phyloP scores from a whole-genome alignment of 1,140 invertebrate species.

The Drosophila parvula region DNA sequence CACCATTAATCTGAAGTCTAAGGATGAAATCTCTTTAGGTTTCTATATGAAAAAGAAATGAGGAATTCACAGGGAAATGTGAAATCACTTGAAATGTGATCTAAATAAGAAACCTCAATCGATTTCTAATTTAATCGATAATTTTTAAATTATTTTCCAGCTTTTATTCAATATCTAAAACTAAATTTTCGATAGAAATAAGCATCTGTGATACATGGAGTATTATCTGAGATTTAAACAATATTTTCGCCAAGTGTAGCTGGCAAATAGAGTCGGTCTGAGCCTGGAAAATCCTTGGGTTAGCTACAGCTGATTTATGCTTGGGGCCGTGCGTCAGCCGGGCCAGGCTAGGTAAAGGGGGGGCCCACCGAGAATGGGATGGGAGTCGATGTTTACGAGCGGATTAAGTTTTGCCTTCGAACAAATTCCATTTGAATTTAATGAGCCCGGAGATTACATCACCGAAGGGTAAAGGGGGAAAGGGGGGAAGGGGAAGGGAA shows the following conservation, averaged over 20 bases:
- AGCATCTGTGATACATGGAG: no score
- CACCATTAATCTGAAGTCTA: no score
- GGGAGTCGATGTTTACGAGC: slow-evolving; percentile 46
- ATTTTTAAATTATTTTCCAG: no score
- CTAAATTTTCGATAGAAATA: no score
- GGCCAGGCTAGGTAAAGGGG: slow-evolving; percentile 12
- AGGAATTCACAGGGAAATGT: no score
- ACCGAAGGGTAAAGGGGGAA: slow-evolving; percentile 10
- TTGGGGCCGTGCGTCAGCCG: slow-evolving; percentile 19
- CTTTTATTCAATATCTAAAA: no score
- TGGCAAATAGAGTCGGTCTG: slow-evolving; percentile 5
- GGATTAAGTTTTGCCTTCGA: slow-evolving; percentile 49
- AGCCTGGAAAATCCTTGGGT: slow-evolving; percentile 48
- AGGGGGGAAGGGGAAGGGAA: neutral
- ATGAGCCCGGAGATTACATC: slow-evolving; percentile 54
- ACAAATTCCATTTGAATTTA: slow-evolving; percentile 55
- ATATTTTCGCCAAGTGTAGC: slow-evolving; percentile 6
- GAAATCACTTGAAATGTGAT: no score
- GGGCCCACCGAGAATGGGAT: neutral
- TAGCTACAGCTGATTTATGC: slow-evolving; percentile 50
- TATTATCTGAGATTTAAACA: no score
- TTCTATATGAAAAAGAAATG: no score
- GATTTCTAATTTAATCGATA: no score
- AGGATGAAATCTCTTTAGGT: no score
- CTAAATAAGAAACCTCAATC: no score